These are phyloP conservation scores for Gobio gobio DNA, from an alignment of 2,113 vertebrate genomes.

Conservation along the genomic window DNA sequence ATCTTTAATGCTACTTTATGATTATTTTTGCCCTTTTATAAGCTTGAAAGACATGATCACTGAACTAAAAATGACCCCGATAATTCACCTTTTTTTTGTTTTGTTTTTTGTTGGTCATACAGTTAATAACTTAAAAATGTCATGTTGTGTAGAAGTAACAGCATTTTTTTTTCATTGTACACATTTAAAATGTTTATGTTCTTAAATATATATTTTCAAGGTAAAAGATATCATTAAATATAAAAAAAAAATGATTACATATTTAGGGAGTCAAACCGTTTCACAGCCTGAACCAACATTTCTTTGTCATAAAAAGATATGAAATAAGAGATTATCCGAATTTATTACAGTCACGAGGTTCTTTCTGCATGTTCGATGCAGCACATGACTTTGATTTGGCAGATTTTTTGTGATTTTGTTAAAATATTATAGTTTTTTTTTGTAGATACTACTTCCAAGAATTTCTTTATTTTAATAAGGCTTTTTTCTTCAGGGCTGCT, in stretches of 20 bases:
- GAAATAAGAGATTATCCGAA: background rate
- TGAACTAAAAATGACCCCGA: background rate
- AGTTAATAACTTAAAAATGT: background rate
- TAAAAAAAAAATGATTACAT: background rate
- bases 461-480: background rate
- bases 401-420: background rate
- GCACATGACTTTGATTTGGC: background rate
- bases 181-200: too few species aligned
- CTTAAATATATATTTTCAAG: background rate
- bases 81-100: background rate
- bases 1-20: background rate
- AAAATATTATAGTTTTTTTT: too few species aligned
- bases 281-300: background rate
- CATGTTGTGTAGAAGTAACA: background rate
- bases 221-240: background rate
- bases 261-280: background rate
- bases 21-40: background rate
- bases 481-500: background rate
- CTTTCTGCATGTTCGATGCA: background rate
- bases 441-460: background rate
- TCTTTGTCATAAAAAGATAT: background rate
- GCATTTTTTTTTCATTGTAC: background rate
- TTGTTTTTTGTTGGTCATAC: too few species aligned
- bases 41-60: too few species aligned
- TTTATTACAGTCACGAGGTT: background rate